Base-by-base conservation (phyloP, 2,113 vertebrate species). In the Setophaga kirtlandii region DNA sequence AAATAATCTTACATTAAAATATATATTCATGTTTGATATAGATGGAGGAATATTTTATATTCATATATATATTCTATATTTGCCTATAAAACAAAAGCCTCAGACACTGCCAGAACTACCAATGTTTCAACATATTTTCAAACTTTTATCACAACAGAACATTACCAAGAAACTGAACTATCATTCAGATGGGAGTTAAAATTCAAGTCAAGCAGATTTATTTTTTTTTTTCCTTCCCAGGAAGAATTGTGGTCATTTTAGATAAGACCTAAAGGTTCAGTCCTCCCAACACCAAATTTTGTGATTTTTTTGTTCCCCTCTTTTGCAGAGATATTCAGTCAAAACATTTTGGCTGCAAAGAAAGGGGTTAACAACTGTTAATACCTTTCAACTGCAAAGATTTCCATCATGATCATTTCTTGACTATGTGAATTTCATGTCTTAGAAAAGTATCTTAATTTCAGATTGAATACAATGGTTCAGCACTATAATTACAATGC, bases 311-410 rank as follows among this genome's bases (percentile, higher is more conserved):
- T 78, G 49, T 69, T 65, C 53, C 37, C 31, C 31, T 33, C 9
- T 56, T 55, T 84, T 37, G 24, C 46, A 91, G 33, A 83, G 83
- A 77, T 84, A 74, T 8, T 78, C 46, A 87, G 76, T 95, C 94
- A 94, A 95, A 96, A 95, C 89, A 89, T 94, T 95, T 83, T 87
- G 94, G 87, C 85, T 95, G 89, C 83, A 74, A 62, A 30, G 0
- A 96, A 96, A 94, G 85, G 94, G 95, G 89, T 97, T 95, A 97
- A 96, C 89, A 92, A 68, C 78, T 30, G 31, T 82, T 93, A 97
- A 83, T 94, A 53, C 73, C 53, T 94, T 94, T 92, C 83, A 67
- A 64, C 76, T 35, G 30, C 73, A 89, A 92, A 95, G 89, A 89
- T 95, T 94, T 93, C 80, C 92, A 91, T 90, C 94, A 79, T 2